These are phyloP conservation scores for Andrena praecox DNA, from an alignment of 2,888 invertebrate genomes.

Conservation along the genomic window DNA sequence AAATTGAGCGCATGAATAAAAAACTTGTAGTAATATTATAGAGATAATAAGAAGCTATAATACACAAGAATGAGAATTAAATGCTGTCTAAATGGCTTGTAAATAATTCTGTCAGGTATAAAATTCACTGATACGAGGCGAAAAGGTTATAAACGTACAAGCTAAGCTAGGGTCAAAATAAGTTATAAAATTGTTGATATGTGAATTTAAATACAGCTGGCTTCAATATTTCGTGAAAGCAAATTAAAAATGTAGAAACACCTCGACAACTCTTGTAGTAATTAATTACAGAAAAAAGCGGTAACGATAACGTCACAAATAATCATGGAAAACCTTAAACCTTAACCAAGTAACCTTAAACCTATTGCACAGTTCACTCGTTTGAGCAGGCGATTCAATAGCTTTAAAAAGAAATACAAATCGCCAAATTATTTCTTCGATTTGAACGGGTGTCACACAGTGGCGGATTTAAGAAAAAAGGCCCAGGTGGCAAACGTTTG, in stretches of 20 bases:
- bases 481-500: too few relatives aligned
- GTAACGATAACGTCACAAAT: too few relatives aligned
- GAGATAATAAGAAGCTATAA: too few relatives aligned
- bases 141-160: neutral
- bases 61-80: neutral
- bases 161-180: neutral
- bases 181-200: neutral
- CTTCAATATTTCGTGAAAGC: neutral
- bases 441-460: neutral
- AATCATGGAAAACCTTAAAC: too few relatives aligned
- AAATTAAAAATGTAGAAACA: neutral
- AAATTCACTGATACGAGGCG: neutral
- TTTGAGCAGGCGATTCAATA: too few relatives aligned
- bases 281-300: neutral
- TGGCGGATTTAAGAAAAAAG: too few relatives aligned
- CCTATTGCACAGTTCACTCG: too few relatives aligned
- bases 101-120: neutral
- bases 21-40: too few relatives aligned
- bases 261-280: neutral
- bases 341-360: too few relatives aligned
- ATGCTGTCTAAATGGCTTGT: neutral
- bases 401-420: too few relatives aligned
- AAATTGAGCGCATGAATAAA: too few relatives aligned
- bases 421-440: neutral
- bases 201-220: neutral